Conservation (phyloP, 2,113 vertebrate species). For the Emydocephalus ijimae region DNA sequence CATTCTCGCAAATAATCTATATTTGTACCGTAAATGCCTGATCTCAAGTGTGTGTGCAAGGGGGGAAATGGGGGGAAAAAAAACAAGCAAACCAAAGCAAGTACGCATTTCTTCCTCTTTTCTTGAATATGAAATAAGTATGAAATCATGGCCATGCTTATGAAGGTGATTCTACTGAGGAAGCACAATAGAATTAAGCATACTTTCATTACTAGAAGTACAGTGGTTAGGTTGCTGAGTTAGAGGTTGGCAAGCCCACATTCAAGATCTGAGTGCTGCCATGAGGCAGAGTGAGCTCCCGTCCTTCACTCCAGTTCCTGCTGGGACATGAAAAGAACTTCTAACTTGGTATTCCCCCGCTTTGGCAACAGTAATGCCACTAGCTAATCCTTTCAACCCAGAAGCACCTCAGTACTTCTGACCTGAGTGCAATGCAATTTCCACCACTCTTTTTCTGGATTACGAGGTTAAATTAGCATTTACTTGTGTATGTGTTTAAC, state of each 20-base stretch:
- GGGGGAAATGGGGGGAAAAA: rapidly evolving
- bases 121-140: conserved; percentile 13
- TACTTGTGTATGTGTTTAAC: neutral
- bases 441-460: neutral
- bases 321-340: neutral
- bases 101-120: neutral
- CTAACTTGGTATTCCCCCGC: neutral
- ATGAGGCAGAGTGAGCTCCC: neutral
- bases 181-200: neutral
- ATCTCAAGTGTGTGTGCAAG: neutral
- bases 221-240: too few species aligned
- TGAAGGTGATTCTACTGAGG: neutral
- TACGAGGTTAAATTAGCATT: neutral
- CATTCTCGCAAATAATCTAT: conserved; percentile 32
- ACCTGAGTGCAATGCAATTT: neutral
- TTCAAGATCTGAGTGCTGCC: neutral
- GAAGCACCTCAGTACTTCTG: neutral
- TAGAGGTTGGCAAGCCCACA: too few species aligned
- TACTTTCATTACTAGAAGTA: neutral
- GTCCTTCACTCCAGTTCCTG: neutral
- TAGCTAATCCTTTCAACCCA: neutral
- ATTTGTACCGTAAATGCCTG: neutral
- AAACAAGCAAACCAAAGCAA: neutral
- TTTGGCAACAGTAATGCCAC: neutral
- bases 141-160: neutral